Evolutionary conservation across 2,888 invertebrate species (phyloP), one percentile per base, ranked within the genome.

Genomic region (Allygus modestus): DNA sequence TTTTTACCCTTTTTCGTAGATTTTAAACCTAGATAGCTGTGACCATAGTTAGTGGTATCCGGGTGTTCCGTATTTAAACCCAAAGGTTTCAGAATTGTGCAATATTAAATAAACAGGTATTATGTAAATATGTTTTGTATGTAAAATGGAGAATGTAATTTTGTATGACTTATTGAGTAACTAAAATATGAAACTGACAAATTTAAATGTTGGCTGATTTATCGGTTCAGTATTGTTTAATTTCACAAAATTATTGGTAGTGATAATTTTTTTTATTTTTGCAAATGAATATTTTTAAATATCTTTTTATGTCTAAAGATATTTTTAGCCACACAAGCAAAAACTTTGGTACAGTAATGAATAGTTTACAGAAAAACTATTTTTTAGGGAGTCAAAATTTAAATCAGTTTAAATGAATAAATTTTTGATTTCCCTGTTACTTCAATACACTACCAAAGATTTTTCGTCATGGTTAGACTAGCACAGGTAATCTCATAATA

Each of bases 61-160:
- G 51, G 77, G 77, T 77, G 43, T 77, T 28, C 43, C 37, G 23
- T 77, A 28, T 77, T 77, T 77, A 41, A 73, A 77, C 77, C 43
- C 51, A 77, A 73, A 26, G 46, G 43, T 46, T 46, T 77, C 23
- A 43, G 77, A 46, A 77, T 41, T 46, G 77, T 77, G 77, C 77
- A 77, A 77, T 77, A 77, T 77, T 26, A 23, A 73, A 23, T 41
- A 77, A 77, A 43, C 77, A 46, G 77, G 77, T 77, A 77, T 41
- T 77, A 43, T 77, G 77, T 77, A 77, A 26, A 77, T 77, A 77
- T 77, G 46, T 77, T 77, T 77, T 77, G n/a, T 77, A 77, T 77
- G 46, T 77, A 77, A 77, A 77, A 77, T 11, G 9, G 15, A 46
- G 37, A 43, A 73, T 51, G 77, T 77, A 77, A 77, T 77, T 77